phyloP scores from a whole-genome alignment of 2,113 vertebrate genomes.

The Deroptyus accipitrinus region DNA sequence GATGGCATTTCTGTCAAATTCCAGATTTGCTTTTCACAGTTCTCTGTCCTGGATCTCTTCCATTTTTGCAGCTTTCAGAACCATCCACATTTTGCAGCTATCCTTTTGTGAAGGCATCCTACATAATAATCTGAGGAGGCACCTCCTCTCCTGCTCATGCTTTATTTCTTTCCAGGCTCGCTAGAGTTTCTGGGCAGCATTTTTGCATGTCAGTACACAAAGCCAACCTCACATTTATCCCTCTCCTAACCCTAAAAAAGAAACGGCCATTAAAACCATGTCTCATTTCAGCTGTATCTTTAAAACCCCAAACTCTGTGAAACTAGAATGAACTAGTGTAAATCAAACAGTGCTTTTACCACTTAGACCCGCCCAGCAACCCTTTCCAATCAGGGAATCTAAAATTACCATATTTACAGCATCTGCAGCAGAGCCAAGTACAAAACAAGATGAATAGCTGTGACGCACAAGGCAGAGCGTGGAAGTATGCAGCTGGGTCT shows the following conservation, averaged over 20 bases:
- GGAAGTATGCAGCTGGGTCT: constrained; percentile 68
- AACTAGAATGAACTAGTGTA: constrained; percentile 28
- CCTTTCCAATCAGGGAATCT: constrained; percentile 76
- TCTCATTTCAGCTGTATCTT: not conserved
- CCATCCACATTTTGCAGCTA: not conserved
- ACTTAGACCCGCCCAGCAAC: constrained; percentile 50
- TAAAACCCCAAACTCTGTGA: constrained; percentile 10
- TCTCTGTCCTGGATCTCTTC: not conserved
- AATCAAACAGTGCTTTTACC: constrained; percentile 63
- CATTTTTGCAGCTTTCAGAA: not conserved
- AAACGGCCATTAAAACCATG: not conserved
- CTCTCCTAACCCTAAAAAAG: not conserved
- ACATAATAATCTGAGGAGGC: not conserved
- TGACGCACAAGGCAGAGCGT: constrained; percentile 71
- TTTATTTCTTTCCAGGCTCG: not conserved
- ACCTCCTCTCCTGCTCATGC: not conserved
- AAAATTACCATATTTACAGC: constrained; percentile 81
- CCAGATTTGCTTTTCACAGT: not conserved
- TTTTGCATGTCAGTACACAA: not conserved
- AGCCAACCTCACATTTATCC: not conserved
- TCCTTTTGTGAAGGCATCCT: not conserved
- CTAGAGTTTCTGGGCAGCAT: not conserved
- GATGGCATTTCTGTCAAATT: not conserved
- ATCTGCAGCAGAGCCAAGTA: constrained; percentile 74
- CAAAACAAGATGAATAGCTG: constrained; percentile 78